phyloP scores from a whole-genome alignment of 1,140 invertebrate species.

The Lethocerus indicus region DNA sequence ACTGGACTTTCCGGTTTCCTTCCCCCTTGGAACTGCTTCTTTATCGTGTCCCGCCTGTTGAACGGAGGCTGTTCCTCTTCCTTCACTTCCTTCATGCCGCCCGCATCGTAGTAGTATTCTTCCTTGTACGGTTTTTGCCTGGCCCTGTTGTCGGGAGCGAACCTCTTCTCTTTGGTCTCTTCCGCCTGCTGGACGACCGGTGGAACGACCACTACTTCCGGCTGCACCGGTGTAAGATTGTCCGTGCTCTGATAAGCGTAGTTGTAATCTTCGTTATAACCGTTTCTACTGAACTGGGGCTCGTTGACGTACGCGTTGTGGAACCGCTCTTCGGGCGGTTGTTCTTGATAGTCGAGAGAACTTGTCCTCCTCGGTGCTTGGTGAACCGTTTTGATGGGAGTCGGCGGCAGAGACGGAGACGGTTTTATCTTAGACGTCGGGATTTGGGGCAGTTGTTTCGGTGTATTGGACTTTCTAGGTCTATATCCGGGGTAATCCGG shows the following conservation, averaged over 20 bases:
- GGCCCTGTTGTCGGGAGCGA: slow-evolving; percentile 1
- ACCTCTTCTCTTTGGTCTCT: neutral
- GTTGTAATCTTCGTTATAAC: slow-evolving; percentile 51
- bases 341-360: slow-evolving; percentile 17
- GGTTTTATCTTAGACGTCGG: slow-evolving; percentile 25
- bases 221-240: slow-evolving; percentile 27
- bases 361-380: slow-evolving; percentile 23
- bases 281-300: slow-evolving; percentile 23
- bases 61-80: slow-evolving; percentile 19
- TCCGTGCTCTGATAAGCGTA: slow-evolving; percentile 46
- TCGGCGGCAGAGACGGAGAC: slow-evolving; percentile 19
- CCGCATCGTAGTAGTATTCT: slow-evolving; percentile 15
- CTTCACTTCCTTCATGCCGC: slow-evolving; percentile 10
- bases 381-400: slow-evolving; percentile 22
- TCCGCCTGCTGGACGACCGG: neutral
- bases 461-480: slow-evolving; percentile 23
- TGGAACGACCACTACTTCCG: neutral
- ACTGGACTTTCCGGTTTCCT: slow-evolving; percentile 10
- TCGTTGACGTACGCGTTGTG: slow-evolving; percentile 10
- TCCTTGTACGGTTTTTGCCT: slow-evolving; percentile 10
- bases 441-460: slow-evolving; percentile 19
- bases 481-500: slow-evolving; percentile 1
- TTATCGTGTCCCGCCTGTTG: slow-evolving; percentile 16
- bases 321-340: slow-evolving; percentile 1
- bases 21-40: slow-evolving; percentile 16